Conservation (phyloP, 30 jellyfish, hydroid and myxozoan genomes). For the Mastigias papua region DNA sequence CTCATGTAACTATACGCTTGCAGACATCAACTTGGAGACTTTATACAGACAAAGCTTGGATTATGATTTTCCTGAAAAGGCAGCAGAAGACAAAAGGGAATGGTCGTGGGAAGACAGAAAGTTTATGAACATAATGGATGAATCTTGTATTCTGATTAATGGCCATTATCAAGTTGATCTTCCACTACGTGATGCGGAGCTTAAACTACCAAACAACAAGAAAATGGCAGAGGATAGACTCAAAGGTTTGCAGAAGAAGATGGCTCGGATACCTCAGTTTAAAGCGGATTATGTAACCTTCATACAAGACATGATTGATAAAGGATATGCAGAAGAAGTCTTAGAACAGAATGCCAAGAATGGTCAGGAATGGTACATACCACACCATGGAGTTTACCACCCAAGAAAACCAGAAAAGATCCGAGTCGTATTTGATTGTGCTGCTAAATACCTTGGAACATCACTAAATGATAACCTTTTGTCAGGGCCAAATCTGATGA, state of each 20-base stretch:
- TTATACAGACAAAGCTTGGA: constrained; percentile 45
- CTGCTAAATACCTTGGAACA: constrained; percentile 64
- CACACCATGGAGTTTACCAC: constrained; percentile 65
- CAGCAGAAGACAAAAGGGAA: constrained; percentile 56
- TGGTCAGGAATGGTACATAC: constrained; percentile 53
- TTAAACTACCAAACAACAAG: constrained; percentile 28
- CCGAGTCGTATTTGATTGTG: constrained; percentile 67
- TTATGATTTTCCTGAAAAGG: constrained; percentile 40
- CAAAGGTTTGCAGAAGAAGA: constrained; percentile 16
- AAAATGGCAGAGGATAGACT: constrained; percentile 27
- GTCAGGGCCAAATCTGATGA: constrained; percentile 55
- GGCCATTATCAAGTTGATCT: constrained; percentile 37
- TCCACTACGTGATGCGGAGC: constrained; percentile 16
- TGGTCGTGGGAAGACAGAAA: constrained; percentile 54
- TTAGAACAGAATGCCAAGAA: constrained; percentile 1
- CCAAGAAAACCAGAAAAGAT: constrained; percentile 50
- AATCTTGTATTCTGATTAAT: constrained; percentile 7
- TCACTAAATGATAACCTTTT: constrained; percentile 36
- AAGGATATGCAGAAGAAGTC: constrained; percentile 35
- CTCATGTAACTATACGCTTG: constrained; percentile 21
- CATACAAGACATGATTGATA: constrained; percentile 42
- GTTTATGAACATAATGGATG: constrained; percentile 27
- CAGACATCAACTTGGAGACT: constrained; percentile 42
- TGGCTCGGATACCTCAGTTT: constrained; percentile 18
- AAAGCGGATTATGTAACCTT: constrained; percentile 33